Evolutionary conservation across 1,140 invertebrate species (phyloP).

Genomic region (Cydia pomonella): DNA sequence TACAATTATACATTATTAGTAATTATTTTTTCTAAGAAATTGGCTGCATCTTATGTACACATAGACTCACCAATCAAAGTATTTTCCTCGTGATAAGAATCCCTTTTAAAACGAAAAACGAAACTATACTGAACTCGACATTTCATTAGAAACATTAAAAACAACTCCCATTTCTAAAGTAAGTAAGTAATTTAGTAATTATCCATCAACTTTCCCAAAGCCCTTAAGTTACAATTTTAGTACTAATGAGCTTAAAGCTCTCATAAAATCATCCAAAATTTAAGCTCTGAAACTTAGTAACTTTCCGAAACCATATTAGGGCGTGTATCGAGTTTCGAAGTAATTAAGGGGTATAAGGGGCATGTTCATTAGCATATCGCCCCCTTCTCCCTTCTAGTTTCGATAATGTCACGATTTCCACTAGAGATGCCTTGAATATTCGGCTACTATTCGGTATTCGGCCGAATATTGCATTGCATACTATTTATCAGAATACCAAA

Average conservation of each 20-base stretch:
- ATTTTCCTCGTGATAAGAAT: neutral
- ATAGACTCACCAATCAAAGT: neutral
- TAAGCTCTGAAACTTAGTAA: neutral
- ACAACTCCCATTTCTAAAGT: no score
- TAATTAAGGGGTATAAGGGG: slow-evolving; percentile 21
- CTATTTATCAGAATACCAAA: no score
- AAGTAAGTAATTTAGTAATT: neutral
- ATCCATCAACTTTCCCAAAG: neutral
- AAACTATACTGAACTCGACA: neutral
- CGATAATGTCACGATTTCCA: slow-evolving; percentile 10
- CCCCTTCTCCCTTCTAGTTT: neutral
- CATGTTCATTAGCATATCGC: slow-evolving; percentile 12
- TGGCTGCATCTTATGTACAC: neutral
- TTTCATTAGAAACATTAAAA: neutral
- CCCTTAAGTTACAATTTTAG: slow-evolving; percentile 3
- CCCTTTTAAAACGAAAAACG: neutral
- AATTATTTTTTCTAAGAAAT: no score
- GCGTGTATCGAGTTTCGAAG: slow-evolving; percentile 2
- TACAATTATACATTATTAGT: no score
- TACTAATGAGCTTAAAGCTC: slow-evolving; percentile 20
- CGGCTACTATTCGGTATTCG: no score
- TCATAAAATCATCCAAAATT: slow-evolving; percentile 23
- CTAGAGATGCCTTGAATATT: no score
- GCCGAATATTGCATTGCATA: no score
- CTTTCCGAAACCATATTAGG: slow-evolving; percentile 16